Base-by-base conservation (phyloP, 2,797 vertebrate genomes). In the Labroides dimidiatus region DNA sequence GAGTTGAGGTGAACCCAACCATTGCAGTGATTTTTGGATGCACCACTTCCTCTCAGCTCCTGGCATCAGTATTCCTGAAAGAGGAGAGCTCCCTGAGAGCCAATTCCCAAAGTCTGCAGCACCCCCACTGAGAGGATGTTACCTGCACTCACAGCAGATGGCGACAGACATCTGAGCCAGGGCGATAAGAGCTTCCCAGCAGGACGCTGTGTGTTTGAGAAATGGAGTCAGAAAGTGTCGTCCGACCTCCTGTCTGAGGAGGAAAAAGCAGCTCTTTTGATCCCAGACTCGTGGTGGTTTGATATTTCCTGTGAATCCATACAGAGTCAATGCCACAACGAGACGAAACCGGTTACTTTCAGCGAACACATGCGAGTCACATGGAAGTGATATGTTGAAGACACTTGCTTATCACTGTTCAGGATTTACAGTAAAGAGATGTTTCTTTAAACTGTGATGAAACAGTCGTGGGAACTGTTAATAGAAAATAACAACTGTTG, bases 121-220 rank as follows among this genome's bases (percentile, higher is more conserved):
- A 19, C 47, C 55, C 83, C 82, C 13, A 27, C 81, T 67, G 73
- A 55, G 53, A 66, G 36, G 36, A 62, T 65, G 47, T 81, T 73
- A 79, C 59, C 30, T 45, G 53, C 73, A 56, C 81, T 80, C 59
- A 54, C 88, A 80, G 87, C 86, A 87, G 87, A 86, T 87, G 87
- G 87, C 66, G 76, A 80, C 81, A 87, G 82, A 69, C 21, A 27
- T 84, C 78, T 79, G 87, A 84, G 65, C 72, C 84, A 80, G 61
- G 11, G 17, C 23, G 70, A 85, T 83, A 79, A 83, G 80, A 72
- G 39, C 33, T 52, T 82, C 82, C 59, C 87, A 81, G 85, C 67
- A 43, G 82, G 85, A 69, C 59, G 80, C 69, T 52, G 72, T 63
- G 72, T 63, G 37, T 78, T 78, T 67, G 50, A 85, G 48, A 65